These are phyloP conservation scores for Drosophila anomalata DNA, from an alignment of 2,888 invertebrate genomes.

Conservation along the genomic window DNA sequence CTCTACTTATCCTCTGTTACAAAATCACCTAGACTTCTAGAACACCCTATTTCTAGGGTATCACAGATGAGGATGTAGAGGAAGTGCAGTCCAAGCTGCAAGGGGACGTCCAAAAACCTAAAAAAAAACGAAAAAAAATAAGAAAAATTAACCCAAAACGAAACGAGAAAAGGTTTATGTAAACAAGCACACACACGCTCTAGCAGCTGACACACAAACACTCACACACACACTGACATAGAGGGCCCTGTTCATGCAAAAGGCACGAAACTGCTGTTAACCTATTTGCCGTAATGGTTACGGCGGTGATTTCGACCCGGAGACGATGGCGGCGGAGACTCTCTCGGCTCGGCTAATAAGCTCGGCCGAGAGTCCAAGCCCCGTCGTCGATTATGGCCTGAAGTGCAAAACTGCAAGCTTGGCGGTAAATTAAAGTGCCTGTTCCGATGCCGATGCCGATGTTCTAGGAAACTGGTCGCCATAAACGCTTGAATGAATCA, in stretches of 20 bases:
- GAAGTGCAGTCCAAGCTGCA: conserved; percentile 14
- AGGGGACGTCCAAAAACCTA: conserved; percentile 33
- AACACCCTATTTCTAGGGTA: neutral
- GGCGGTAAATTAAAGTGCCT: conserved; percentile 38
- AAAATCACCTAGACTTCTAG: no score
- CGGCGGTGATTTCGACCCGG: conserved; percentile 49
- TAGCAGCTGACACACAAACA: conserved; percentile 4
- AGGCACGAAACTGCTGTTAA: conserved; percentile 77
- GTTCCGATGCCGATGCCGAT: neutral
- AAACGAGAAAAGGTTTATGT: conserved; percentile 72
- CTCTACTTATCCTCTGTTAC: no score
- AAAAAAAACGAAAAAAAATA: neutral
- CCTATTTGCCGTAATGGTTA: conserved; percentile 76
- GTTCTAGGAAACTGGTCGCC: conserved; percentile 26
- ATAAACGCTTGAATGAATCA: conserved; percentile 31
- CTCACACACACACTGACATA: conserved; percentile 1
- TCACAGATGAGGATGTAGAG: neutral
- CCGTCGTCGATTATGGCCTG: conserved; percentile 38
- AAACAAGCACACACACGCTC: conserved; percentile 54
- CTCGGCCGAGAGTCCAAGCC: conserved; percentile 30
- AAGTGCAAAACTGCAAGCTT: conserved; percentile 28
- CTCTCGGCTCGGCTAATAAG: conserved; percentile 47
- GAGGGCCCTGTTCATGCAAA: conserved; percentile 58
- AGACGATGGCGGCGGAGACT: conserved; percentile 32
- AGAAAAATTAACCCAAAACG: conserved; percentile 35